A percentile compares a stretch with the other conserved stretches of the same genome.
Conservation (phyloP, 2,797 vertebrate species). For the Alfaro cultratus region DNA sequence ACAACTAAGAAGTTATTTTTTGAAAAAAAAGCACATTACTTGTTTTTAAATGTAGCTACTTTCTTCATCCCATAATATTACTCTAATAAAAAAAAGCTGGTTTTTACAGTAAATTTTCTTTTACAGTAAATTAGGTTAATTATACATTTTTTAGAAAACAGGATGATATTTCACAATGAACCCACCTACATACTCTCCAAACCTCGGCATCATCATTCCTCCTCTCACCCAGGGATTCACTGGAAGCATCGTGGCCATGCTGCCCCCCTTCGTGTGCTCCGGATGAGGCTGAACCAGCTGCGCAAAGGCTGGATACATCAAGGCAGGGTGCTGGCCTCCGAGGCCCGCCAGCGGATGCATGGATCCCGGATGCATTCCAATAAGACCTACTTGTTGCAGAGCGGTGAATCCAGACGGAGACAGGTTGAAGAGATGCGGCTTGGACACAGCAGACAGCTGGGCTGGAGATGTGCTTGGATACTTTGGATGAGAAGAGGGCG, state of each 20-base stretch:
- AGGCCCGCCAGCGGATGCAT: conserved; percentile 81
- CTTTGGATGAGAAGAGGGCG: conserved; percentile 71
- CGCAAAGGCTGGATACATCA: conserved; percentile 82
- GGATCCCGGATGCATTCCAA: conserved; percentile 77
- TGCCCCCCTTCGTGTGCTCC: conserved; percentile 83
- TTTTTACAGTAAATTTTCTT: not conserved
- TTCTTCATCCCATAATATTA: not conserved
- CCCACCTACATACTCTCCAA: conserved; percentile 85
- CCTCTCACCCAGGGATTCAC: conserved; percentile 91
- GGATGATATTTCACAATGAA: not conserved
- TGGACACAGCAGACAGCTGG: conserved; percentile 71
- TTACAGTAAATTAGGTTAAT: not conserved
- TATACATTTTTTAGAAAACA: not conserved
- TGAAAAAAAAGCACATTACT: not conserved
- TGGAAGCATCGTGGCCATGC: conserved; percentile 74
- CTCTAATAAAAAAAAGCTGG: not conserved
- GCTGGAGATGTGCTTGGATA: conserved; percentile 28
- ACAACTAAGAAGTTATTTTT: not conserved
- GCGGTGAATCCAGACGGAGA: conserved; percentile 78
- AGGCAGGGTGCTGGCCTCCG: conserved; percentile 81
- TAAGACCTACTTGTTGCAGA: conserved; percentile 73
- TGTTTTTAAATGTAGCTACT: not conserved
- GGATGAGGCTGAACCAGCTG: conserved; percentile 80
- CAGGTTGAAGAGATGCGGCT: conserved; percentile 70
- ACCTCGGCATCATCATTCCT: conserved; percentile 86